Evolutionary conservation across 2,113 vertebrate species (phyloP).

Genomic region (Ailuropoda melanoleuca): DNA sequence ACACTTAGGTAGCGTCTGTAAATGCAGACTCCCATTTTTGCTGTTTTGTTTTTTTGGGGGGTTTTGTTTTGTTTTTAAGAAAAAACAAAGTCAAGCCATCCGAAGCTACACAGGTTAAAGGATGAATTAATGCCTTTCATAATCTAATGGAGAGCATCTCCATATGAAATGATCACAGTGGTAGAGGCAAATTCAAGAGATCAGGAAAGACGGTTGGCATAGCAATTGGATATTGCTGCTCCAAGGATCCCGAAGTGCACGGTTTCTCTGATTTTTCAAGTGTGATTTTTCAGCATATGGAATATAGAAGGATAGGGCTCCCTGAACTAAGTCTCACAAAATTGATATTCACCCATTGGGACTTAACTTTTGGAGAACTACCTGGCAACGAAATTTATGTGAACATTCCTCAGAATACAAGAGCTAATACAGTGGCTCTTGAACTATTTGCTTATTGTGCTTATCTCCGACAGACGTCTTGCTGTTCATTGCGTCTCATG

Average conservation of each 20-base stretch:
- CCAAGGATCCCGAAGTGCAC: constrained; percentile 2
- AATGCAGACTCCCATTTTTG: background rate
- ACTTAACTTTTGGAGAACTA: constrained; percentile 43
- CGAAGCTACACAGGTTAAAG: background rate
- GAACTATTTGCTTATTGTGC: constrained; percentile 58
- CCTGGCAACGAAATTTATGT: constrained; percentile 35
- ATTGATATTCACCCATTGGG: background rate
- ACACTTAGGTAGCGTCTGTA: background rate
- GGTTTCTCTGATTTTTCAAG: constrained; percentile 47
- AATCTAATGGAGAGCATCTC: background rate
- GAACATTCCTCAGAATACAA: background rate
- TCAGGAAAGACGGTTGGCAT: background rate
- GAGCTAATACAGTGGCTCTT: background rate
- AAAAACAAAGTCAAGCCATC: background rate
- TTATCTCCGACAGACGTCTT: constrained; percentile 65
- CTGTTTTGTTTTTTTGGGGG: background rate
- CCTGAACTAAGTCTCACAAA: constrained; percentile 53
- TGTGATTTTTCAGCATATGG: constrained; percentile 66
- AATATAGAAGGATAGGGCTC: constrained; percentile 49
- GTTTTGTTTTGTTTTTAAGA: background rate
- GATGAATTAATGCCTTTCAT: background rate
- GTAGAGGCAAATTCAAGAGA: constrained; percentile 1
- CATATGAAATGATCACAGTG: background rate
- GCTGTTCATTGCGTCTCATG: constrained; percentile 74
- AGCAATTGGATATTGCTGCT: background rate